Base-by-base conservation (phyloP, 2,113 vertebrate genomes). In the Lepus europaeus region DNA sequence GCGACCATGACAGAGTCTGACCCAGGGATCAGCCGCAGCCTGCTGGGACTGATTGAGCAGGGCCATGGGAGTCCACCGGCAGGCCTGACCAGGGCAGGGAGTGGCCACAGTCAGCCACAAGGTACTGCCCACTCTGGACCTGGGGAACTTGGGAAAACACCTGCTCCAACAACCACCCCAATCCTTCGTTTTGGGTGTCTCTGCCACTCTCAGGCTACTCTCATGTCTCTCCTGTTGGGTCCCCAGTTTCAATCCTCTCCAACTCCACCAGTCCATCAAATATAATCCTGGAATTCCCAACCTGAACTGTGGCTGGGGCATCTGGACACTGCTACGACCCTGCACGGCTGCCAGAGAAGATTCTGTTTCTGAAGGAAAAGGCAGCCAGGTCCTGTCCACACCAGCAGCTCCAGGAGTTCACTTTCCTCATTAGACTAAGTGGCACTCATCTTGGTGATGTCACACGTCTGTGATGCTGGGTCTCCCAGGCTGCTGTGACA, bases 1-100 rank as follows among this genome's bases (percentile, higher is more conserved):
- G 27, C 19, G 53, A 27, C 6, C 0, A 49, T 17, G 25, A 51
- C 0, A 29, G 61, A 68, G 25, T 27, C 1, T 0, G 3, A 23
- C 16, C 9, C 1, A 0, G 17, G 0, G 19, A 31, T 9, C 3
- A 6, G 78, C 17, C 49, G 33, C 61, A 2, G 31, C 56, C 36
- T 29, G 10, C 0, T 45, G 9, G 10, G 17, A 5, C 0, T 0
- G 59, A 9, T 0, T 23, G 19, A 2, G 0, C 19, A 59, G 56
- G 56, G 19, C 56, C 19, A 59, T 16, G 56, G 17, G 56, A 59
- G 7, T 7, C 45, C 45, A 45, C 56, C 19, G 56, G 12, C 56
- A 59, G 56, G 13, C 14, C 56, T 16, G 56, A 19, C 17, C 56
- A 59, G 56, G 56, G 56, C 56, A 17, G 56, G 56, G 19, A 19